Conservation (phyloP, 1,140 invertebrate species). For the Drosophila serrata region DNA sequence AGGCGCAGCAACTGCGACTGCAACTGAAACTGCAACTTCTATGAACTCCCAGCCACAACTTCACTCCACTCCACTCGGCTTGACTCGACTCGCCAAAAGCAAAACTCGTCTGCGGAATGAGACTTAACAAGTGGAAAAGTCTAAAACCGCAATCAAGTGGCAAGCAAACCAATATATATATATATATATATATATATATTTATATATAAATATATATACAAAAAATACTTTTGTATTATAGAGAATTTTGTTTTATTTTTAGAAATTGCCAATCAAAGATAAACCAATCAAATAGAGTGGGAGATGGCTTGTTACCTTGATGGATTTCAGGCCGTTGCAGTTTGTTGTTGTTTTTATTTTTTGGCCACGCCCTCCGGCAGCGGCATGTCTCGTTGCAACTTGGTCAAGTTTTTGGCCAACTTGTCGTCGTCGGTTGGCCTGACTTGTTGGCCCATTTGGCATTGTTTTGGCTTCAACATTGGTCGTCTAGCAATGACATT, state of each 20-base stretch:
- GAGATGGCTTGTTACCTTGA: conserved; percentile 38
- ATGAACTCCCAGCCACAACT: conserved; percentile 7
- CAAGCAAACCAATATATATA: conserved; percentile 60
- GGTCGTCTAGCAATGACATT: conserved; percentile 48
- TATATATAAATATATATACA: conserved; percentile 12
- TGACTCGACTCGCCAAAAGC: conserved; percentile 38
- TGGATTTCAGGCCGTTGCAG: conserved; percentile 31
- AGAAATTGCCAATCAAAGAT: conserved; percentile 73
- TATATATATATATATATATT: conserved; percentile 23
- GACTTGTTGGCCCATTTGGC: conserved; percentile 49
- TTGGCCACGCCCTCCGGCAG: conserved; percentile 15
- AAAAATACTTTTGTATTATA: conserved; percentile 39
- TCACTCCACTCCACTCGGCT: conserved; percentile 9
- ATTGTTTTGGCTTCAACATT: conserved; percentile 63
- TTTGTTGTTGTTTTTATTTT: conserved; percentile 11
- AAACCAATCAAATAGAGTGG: conserved; percentile 39
- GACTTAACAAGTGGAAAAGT: conserved; percentile 79
- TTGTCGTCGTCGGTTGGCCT: conserved; percentile 31
- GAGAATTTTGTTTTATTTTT: conserved; percentile 67
- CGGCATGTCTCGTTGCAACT: conserved; percentile 26
- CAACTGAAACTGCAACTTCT: conserved; percentile 45
- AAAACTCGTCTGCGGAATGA: conserved; percentile 73
- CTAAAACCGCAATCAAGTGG: conserved; percentile 76
- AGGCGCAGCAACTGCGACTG: conserved; percentile 40
- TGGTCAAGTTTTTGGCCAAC: conserved; percentile 66